A percentile compares a stretch with the other conserved stretches of the same genome.
phyloP scores from a whole-genome alignment of 1,140 invertebrate genomes.

The Drosophila tsacasi region DNA sequence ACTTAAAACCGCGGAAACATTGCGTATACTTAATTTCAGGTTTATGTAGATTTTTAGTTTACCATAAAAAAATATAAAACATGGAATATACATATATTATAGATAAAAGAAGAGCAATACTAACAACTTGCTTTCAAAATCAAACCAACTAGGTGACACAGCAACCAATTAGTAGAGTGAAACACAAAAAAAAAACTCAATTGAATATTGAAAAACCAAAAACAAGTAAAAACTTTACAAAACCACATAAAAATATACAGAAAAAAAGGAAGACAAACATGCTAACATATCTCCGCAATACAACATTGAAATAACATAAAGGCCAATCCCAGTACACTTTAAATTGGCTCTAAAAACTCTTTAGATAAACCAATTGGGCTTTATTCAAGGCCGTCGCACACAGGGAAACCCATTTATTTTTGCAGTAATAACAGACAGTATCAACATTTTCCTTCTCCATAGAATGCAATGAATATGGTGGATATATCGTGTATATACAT shows the following conservation, averaged over 20 bases:
- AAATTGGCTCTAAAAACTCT: constrained; percentile 28
- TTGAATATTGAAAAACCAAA: background rate
- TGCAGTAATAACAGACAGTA: constrained; percentile 34
- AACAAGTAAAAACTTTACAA: background rate
- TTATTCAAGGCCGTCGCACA: constrained; percentile 16
- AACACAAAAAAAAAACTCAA: too few species aligned
- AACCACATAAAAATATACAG: background rate
- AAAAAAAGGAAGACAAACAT: background rate
- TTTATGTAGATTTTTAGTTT: background rate
- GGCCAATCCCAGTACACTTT: background rate
- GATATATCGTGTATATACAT: background rate
- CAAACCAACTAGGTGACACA: background rate
- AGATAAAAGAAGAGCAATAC: background rate
- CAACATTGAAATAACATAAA: background rate
- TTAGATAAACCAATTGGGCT: constrained; percentile 15
- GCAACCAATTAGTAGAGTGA: background rate
- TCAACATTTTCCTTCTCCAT: constrained; percentile 20
- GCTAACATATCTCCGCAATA: background rate
- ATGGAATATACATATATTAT: too few species aligned
- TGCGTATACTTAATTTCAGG: background rate
- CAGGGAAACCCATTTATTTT: constrained; percentile 3
- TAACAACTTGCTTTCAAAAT: background rate
- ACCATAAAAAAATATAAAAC: too few species aligned
- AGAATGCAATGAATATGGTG: constrained; percentile 30
- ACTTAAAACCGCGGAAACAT: background rate